Conservation (phyloP, 2,888 invertebrate genomes). For the Ditylenchus weischeri region DNA sequence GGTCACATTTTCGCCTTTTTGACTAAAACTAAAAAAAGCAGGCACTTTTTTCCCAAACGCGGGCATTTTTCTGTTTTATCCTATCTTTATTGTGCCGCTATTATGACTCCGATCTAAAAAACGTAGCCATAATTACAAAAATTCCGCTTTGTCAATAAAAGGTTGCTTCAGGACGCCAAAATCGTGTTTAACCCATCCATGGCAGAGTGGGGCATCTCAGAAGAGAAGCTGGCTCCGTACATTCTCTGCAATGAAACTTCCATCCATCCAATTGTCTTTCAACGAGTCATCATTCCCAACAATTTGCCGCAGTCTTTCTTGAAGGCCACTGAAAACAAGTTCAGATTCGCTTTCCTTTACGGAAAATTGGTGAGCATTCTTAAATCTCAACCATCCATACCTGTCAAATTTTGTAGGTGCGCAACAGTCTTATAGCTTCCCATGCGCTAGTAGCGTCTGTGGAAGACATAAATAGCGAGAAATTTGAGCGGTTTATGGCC, state of each 20-base stretch:
- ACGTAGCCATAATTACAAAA: too few species aligned
- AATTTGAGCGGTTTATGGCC: slow-evolving; percentile 8
- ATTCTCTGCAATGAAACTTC: slow-evolving; percentile 9
- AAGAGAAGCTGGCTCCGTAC: slow-evolving; percentile 4
- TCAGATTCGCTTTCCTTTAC: slow-evolving; percentile 9
- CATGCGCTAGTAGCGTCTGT: not conserved
- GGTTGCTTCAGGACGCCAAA: not conserved
- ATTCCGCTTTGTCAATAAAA: too few species aligned
- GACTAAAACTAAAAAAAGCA: too few species aligned
- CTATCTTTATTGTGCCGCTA: too few species aligned
- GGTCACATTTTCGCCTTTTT: too few species aligned
- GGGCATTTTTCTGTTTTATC: too few species aligned
- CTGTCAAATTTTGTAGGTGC: not conserved
- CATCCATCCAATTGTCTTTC: slow-evolving; percentile 12
- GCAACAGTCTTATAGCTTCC: slow-evolving; percentile 1
- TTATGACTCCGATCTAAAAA: too few species aligned
- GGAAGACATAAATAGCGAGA: not conserved
- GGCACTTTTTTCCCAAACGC: too few species aligned
- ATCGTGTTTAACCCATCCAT: not conserved
- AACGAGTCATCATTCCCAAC: slow-evolving; percentile 8
- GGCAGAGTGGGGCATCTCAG: slow-evolving; percentile 1
- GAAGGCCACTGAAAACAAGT: not conserved
- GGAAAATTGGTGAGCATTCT: slow-evolving; percentile 6
- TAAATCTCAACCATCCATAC: not conserved
- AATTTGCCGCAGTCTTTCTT: slow-evolving; percentile 4